A percentile compares a stretch with the other conserved stretches of the same genome.
Evolutionary conservation across 92 coral and sea anemone species (phyloP).

Genomic region (Virgularia gustaviana): DNA sequence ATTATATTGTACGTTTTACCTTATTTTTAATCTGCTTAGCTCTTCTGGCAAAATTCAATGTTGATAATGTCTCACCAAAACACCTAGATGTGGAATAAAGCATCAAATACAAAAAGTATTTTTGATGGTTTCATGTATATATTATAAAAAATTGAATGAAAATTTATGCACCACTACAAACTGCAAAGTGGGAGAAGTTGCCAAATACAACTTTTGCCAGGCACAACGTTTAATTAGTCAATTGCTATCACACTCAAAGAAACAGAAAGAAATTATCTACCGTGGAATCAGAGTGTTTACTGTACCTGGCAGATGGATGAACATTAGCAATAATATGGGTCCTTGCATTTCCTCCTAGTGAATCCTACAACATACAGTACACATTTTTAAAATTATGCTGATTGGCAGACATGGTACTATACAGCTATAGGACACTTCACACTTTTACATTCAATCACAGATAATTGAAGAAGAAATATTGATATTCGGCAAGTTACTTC

Average conservation of each 20-base stretch:
- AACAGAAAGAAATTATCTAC: neutral
- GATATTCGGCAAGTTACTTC: too few species aligned
- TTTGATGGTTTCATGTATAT: neutral
- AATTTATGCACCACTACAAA: too few species aligned
- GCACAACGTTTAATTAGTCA: too few species aligned
- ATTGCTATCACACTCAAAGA: neutral
- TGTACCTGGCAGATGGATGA: slow-evolving; percentile 96
- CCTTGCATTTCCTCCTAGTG: slow-evolving; percentile 96
- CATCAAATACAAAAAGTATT: neutral
- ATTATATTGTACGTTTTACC: slow-evolving; percentile 34
- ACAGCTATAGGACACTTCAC: too few species aligned
- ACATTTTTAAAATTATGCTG: too few species aligned
- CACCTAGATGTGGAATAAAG: too few species aligned
- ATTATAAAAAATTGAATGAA: neutral
- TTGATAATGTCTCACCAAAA: slow-evolving; percentile 95
- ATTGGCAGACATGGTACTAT: too few species aligned
- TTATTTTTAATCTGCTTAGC: slow-evolving; percentile 98
- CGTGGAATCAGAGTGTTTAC: neutral
- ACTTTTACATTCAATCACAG: neutral
- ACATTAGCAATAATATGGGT: slow-evolving; percentile 96
- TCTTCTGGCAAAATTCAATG: slow-evolving; percentile 90
- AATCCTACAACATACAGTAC: slow-evolving; percentile 72
- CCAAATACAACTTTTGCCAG: too few species aligned
- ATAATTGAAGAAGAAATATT: neutral
- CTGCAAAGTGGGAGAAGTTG: too few species aligned